Percentiles rank a stretch among this genome's conserved stretches.
Evolutionary conservation across 2,888 invertebrate genomes (phyloP).

Genomic region (Agriopis aurantiaria): DNA sequence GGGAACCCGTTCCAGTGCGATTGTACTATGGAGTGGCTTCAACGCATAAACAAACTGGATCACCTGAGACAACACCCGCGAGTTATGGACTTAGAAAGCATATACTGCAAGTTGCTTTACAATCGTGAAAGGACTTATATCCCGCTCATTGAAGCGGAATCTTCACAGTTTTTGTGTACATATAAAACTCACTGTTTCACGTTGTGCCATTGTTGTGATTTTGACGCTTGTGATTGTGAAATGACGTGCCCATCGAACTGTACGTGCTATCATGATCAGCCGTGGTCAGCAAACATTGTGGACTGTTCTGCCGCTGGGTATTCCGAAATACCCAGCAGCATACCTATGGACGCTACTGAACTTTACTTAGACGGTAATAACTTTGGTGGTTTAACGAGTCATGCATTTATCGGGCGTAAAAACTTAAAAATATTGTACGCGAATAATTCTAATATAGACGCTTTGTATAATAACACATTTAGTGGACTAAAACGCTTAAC

Average conservation of each 20-base stretch:
- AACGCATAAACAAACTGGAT: conserved; percentile 94
- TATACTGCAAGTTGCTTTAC: conserved; percentile 95
- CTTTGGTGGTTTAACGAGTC: conserved; percentile 94
- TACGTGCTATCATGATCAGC: conserved; percentile 97
- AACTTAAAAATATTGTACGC: conserved; percentile 95
- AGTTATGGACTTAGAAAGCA: conserved; percentile 95
- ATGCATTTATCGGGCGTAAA: conserved; percentile 96
- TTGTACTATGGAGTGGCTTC: conserved; percentile 98
- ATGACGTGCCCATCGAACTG: conserved; percentile 98
- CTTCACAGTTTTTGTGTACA: conserved; percentile 96
- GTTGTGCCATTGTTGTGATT: conserved; percentile 98
- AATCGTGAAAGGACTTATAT: conserved; percentile 94
- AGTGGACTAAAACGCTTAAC: conserved; percentile 93
- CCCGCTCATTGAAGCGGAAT: conserved; percentile 94
- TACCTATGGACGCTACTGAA: conserved; percentile 98
- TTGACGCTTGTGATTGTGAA: conserved; percentile 98
- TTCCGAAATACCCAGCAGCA: conserved; percentile 93
- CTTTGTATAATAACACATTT: conserved; percentile 96
- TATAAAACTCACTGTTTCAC: conserved; percentile 98
- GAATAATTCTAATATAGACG: conserved; percentile 94
- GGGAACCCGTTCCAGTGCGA: conserved; percentile 98
- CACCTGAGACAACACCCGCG: conserved; percentile 95
- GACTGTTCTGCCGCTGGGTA: conserved; percentile 95
- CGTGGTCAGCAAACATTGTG: conserved; percentile 97
- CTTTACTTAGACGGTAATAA: conserved; percentile 97